These are phyloP conservation scores for Parotia lawesii DNA, from an alignment of 2,113 vertebrate species.

Conservation along the genomic window DNA sequence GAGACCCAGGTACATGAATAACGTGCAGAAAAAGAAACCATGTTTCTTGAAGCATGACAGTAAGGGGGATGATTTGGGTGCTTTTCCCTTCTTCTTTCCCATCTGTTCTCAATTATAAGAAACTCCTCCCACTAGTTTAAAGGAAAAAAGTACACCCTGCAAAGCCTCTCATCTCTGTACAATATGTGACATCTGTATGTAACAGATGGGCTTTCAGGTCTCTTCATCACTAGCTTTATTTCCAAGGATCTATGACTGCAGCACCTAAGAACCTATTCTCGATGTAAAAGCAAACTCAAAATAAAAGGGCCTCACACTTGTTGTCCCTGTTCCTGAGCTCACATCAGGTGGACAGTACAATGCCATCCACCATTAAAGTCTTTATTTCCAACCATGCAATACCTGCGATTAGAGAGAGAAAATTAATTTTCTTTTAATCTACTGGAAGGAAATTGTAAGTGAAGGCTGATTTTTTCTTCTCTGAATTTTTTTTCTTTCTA, in stretches of 20 bases:
- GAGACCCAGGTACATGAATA: not conserved
- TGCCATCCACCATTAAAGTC: not conserved
- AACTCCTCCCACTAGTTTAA: constrained; percentile 64
- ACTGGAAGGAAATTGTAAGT: not conserved
- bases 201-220: constrained; percentile 72
- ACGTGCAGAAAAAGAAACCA: not conserved
- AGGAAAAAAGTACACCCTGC: constrained; percentile 47
- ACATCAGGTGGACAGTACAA: not conserved
- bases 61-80: constrained; percentile 42
- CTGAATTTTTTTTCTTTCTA: not conserved
- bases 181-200: constrained; percentile 73
- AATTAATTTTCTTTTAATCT: not conserved
- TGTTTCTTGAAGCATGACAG: constrained; percentile 36
- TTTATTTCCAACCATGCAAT: not conserved
- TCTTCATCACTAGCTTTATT: constrained; percentile 62
- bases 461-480: not conserved
- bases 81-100: constrained; percentile 45
- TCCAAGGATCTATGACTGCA: constrained; percentile 53
- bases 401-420: not conserved
- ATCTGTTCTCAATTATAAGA: constrained; percentile 70
- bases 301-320: not conserved
- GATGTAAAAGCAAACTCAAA: not conserved
- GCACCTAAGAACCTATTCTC: constrained; percentile 46
- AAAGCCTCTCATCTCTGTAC: constrained; percentile 57
- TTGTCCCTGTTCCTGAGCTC: not conserved